Evolutionary conservation across 2,113 vertebrate species (phyloP), one percentile per base, ranked within the genome.

Genomic region (Elaphurus davidianus): DNA sequence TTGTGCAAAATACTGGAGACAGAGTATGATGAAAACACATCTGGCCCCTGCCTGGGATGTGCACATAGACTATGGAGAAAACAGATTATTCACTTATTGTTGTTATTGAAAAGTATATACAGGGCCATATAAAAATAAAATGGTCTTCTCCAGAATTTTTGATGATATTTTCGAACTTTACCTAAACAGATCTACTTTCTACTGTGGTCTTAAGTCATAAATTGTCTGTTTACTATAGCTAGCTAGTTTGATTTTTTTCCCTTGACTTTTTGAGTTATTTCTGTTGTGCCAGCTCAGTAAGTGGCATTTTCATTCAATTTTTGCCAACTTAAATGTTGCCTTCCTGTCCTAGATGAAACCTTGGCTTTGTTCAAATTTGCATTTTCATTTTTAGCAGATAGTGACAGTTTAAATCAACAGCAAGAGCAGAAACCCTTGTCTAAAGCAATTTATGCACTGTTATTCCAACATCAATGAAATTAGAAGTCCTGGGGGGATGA

Each of bases 311-410:
- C n/a, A 52, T 60, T 97, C 78, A 85, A 71, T 81, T 96, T 95
- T 78, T 62, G 57, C 82, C 62, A 92, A 74, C 15, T 55, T 92
- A 84, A 98, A 89, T 10, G 92, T 94, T 90, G 3, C 86, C 45
- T 96, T 97, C 83, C 60, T 95, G 50, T 81, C 84, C 81, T 59
- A 76, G 81, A 23, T 93, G 84, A 97, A 98, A 96, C 52, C 4
- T 11, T 79, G 54, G 45, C 97, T 64, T 21, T 96, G 94, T 97
- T 91, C 60, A 95, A 94, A 62, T 88, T 91, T 87, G 13, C 84
- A 94, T 96, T 98, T 95, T 83, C 97, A 25, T 52, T 98, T 98
- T 97, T 97, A 95, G 62, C 83, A 87, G 81, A 88, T 78, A 83
- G 81, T 96, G 84, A 76, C 87, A 90, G 71, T 96, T 96, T 88